Evolutionary conservation across 1,140 invertebrate species (phyloP).

Genomic region (Lutraria rhynchaena): DNA sequence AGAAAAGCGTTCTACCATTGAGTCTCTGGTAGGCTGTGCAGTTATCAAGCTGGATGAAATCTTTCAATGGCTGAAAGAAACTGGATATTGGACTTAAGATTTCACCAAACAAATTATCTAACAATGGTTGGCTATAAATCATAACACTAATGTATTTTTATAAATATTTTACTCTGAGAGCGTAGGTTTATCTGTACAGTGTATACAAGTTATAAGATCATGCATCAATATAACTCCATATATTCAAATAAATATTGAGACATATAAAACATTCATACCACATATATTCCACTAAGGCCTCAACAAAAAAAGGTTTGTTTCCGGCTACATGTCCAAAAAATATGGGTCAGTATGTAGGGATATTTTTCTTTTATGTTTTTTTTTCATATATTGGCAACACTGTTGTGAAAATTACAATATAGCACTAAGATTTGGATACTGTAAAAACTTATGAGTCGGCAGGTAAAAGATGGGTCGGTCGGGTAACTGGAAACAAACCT

Average conservation of each 20-base stretch:
- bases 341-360: no score
- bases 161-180: slow-evolving; percentile 36
- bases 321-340: no score
- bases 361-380: no score
- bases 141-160: neutral
- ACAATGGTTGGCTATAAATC: neutral
- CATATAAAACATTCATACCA: slow-evolving; percentile 39
- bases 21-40: neutral
- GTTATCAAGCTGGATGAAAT: neutral
- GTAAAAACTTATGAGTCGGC: no score
- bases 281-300: neutral
- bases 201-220: slow-evolving; percentile 18
- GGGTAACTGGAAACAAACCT: no score
- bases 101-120: neutral
- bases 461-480: no score
- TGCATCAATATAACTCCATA: slow-evolving; percentile 14
- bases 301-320: no score
- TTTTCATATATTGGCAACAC: no score
- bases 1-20: no score
- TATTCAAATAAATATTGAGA: slow-evolving; percentile 49
- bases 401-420: no score
- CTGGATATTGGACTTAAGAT: neutral
- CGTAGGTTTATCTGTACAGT: slow-evolving; percentile 30
- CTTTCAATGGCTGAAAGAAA: neutral
- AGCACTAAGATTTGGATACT: no score